Evolutionary conservation across 2,888 invertebrate species (phyloP), one percentile per base, ranked within the genome.

Genomic region (Hypomecis atomaria): DNA sequence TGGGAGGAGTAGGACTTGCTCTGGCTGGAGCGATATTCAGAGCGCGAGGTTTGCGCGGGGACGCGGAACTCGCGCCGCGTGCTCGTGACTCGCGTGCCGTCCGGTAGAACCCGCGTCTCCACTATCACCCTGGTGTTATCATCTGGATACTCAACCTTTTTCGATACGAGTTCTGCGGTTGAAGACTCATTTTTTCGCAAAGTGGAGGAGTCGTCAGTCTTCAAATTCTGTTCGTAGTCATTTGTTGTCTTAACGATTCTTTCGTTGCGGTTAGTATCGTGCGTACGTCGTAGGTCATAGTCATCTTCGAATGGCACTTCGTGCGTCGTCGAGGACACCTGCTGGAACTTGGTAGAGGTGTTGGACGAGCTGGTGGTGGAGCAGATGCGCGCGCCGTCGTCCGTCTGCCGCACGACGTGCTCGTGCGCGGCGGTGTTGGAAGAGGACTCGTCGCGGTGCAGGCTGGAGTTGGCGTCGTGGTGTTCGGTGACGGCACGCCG

Each of bases 51-150:
- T 50, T 89, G 86, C 11, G 82, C 83, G 6, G 91, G 90, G 5
- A 77, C 88, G n/a, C 88, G 86, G 42, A 95, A 95, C 79, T 96
- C 95, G 43, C 95, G 94, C 48, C 94, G 93, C 23, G 95, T 95
- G 66, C 95, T 95, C n/a, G 95, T 95, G 0, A 95, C 94, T 47
- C 93, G 93, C 1, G 94, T 94, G 11, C 96, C 96, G 76, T 95
- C 95, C 0, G 94, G 94, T 47, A 95, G 84, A 53, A 94, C 94
- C 71, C 95, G 94, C 0, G 95, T 96, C 74, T 96, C 96, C 10
- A 94, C 94, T 6, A 94, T 93, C 69, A 95, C 94, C 86, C 94
- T 94, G 48, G 95, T 95, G 82, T 94, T 94, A 64, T 95, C 94
- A 79, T 95, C 95, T 55, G 94, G 94, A 82, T 95, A 94, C 74